Evolutionary conservation across 2,113 vertebrate genomes (phyloP), one percentile per base, ranked within the genome.

Genomic region (Nematolebias whitei): DNA sequence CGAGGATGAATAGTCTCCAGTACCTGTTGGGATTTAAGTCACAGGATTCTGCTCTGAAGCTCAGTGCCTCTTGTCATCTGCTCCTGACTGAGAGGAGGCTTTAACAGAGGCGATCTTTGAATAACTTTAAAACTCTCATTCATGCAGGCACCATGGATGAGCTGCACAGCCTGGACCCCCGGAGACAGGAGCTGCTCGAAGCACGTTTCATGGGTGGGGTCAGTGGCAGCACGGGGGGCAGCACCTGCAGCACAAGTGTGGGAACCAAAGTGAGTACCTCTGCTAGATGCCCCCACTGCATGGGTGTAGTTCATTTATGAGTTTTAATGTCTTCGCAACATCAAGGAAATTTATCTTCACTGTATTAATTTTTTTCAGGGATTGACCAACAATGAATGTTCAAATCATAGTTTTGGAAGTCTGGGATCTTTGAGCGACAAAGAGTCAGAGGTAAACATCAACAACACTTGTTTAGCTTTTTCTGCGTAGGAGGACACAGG

Each of bases 371-470:
- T 74, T 54, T 89, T 81, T 64, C 78, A 99, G 98, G 97, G 94
- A 79, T 94, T 98, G 92, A 96, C 95, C 89, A 98, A 98, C 91
- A 99, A 98, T 85, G 98, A 99, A 94, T 98, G 96, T 91, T 99
- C 97, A 80, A 98, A 99, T 93, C 97, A 99, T 83, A 99, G 98
- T 92, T 98, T 98, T 81, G 98, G 98, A 91, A 99, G 97, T 85
- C 93, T 98, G 74, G 97, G 98, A 82, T 99, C 98, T 85, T 95
- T 94, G 85, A 99, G 98, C 47, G 98, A 99, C 90, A 99, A 99
- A 88, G 98, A 99, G 86, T 98, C 95, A 20, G 97, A 99, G 96
- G 98, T 98, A 92, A 79, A 92, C 59, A 3, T 47, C 1, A 15
- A 59, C 41, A 47, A 48, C 1, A 24, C 43, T 39, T 41, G 22